phyloP scores from a whole-genome alignment of 35 echinoderm and acorn worm genomes.

The Lytechinus pictus region DNA sequence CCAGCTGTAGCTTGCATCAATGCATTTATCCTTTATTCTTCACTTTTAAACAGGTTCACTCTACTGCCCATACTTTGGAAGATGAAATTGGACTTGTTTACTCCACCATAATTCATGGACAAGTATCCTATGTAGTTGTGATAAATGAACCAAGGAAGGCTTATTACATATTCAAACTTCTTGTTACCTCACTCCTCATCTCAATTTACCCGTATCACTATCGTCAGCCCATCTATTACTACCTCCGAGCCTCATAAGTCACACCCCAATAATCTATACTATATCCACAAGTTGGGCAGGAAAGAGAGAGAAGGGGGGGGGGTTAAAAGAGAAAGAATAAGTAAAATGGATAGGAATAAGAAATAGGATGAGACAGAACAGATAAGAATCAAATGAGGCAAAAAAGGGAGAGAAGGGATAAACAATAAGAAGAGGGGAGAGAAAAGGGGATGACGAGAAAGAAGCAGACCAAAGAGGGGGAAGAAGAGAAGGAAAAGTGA shows the following conservation, averaged over 20 bases:
- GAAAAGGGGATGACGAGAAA: neutral
- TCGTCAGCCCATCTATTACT: neutral
- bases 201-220: neutral
- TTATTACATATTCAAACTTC: neutral
- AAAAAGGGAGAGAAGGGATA: neutral
- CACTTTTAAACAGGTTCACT: neutral
- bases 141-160: neutral
- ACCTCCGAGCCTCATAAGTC: constrained; percentile 7
- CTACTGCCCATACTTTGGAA: neutral
- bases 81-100: neutral
- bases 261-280: neutral
- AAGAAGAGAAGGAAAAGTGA: neutral
- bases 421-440: neutral
- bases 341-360: neutral
- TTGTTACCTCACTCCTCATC: neutral
- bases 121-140: neutral
- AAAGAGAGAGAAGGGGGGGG: neutral
- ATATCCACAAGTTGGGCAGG: neutral
- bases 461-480: too few species aligned
- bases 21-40: neutral
- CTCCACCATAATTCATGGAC: neutral
- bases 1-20: too few species aligned
- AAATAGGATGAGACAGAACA: too few species aligned
- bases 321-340: neutral
- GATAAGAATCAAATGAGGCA: neutral